phyloP scores from a whole-genome alignment of 2,797 vertebrate species.

The Sebastes alutus region DNA sequence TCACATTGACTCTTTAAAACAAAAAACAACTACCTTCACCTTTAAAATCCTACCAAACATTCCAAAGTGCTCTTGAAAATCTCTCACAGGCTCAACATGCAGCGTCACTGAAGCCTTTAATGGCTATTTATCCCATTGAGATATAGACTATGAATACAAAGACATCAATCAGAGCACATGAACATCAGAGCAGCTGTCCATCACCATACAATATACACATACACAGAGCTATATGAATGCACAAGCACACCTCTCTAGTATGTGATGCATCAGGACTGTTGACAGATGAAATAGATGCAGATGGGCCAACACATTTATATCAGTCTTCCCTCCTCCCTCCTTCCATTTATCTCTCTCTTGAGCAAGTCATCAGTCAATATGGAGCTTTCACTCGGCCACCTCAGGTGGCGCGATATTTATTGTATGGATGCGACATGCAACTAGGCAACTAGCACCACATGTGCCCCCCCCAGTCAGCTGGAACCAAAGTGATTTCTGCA shows the following conservation, averaged over 20 bases:
- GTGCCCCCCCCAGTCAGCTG: neutral
- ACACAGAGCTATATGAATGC: neutral
- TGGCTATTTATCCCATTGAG: slow-evolving; percentile 6
- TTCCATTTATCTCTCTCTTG: slow-evolving; percentile 36
- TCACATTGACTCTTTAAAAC: neutral
- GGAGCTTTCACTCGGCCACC: slow-evolving; percentile 22
- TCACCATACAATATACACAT: neutral
- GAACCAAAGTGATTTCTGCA: slow-evolving; percentile 1
- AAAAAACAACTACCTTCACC: neutral
- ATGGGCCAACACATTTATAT: slow-evolving; percentile 44
- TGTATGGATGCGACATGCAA: neutral
- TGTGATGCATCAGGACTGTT: slow-evolving; percentile 18
- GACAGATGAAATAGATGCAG: slow-evolving; percentile 48
- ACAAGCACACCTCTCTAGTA: neutral
- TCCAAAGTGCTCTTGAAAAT: neutral
- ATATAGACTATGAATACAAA: slow-evolving; percentile 16
- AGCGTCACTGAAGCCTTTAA: neutral
- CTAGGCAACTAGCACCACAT: neutral
- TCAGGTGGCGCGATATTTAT: slow-evolving; percentile 22
- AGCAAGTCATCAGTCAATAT: slow-evolving; percentile 46
- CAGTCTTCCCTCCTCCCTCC: slow-evolving; percentile 15
- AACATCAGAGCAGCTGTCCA: neutral
- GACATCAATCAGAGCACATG: slow-evolving; percentile 20
- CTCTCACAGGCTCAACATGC: neutral
- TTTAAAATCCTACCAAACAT: neutral